Conservation (phyloP, 2,888 invertebrate genomes). For the Heteromurus nitidus region DNA sequence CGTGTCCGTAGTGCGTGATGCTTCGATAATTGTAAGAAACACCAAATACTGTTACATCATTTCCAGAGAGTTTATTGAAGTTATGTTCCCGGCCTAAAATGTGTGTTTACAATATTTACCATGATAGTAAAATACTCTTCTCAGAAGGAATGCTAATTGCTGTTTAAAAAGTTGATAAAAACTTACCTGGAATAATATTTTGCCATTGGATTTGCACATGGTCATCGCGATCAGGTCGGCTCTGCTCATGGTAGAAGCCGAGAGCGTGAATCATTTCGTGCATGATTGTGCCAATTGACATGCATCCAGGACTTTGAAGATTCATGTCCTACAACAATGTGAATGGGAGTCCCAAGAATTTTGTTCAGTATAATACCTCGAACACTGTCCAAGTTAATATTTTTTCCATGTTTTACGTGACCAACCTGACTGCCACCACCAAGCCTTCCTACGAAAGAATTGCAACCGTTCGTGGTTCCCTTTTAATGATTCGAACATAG, state of each 20-base stretch:
- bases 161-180: too few species aligned
- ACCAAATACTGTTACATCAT: conserved; percentile 24
- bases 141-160: not conserved
- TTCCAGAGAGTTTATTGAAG: conserved; percentile 22
- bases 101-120: not conserved
- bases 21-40: conserved; percentile 52
- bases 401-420: conserved; percentile 36
- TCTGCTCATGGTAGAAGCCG: conserved; percentile 65
- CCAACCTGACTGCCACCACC: conserved; percentile 59
- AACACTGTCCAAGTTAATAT: not conserved
- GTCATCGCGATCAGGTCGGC: conserved; percentile 59
- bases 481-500: conserved; percentile 59
- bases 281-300: conserved; percentile 38
- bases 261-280: conserved; percentile 56
- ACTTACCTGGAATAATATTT: conserved; percentile 57
- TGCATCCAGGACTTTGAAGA: conserved; percentile 49
- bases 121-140: not conserved
- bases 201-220: conserved; percentile 54
- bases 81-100: conserved; percentile 25
- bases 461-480: conserved; percentile 52
- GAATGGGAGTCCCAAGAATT: not conserved
- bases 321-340: conserved; percentile 38
- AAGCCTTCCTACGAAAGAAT: conserved; percentile 52
- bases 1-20: conserved; percentile 64
- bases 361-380: not conserved